Percentiles rank a stretch among this genome's conserved stretches.
These are phyloP conservation scores for Gymnodraco acuticeps DNA, from an alignment of 2,797 vertebrate species.

Conservation along the genomic window DNA sequence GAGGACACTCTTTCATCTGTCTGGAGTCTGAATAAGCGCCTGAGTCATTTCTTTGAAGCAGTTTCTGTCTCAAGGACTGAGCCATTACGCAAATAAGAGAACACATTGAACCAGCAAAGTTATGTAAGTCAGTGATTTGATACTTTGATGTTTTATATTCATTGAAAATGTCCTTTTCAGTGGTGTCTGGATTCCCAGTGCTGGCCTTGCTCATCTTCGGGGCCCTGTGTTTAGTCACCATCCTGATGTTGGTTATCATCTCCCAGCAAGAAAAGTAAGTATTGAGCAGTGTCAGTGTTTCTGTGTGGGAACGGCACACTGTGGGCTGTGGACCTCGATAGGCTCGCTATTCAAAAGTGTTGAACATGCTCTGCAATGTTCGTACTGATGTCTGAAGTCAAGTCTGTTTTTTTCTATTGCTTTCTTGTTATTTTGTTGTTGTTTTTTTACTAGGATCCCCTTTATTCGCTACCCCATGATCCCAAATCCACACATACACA, in stretches of 20 bases:
- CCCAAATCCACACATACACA: too few species aligned
- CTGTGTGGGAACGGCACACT: not conserved
- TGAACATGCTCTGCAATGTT: not conserved
- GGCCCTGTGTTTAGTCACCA: constrained; percentile 83
- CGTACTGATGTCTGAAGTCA: not conserved
- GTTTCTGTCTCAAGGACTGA: not conserved
- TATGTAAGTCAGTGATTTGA: not conserved
- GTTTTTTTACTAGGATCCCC: too few species aligned
- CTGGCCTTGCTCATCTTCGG: constrained; percentile 88
- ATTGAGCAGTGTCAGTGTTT: not conserved
- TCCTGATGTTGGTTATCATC: constrained; percentile 87
- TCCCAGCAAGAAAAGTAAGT: constrained; percentile 93
- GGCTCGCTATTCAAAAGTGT: not conserved
- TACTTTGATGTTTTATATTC: not conserved
- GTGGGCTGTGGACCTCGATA: constrained; percentile 3
- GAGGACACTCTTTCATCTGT: too few species aligned
- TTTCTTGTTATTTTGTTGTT: not conserved
- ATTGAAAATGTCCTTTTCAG: constrained; percentile 56
- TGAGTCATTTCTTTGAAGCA: not conserved
- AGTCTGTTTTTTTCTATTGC: not conserved
- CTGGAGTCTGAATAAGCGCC: too few species aligned
- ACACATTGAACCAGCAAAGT: not conserved
- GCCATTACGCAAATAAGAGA: not conserved
- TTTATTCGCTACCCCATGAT: too few species aligned
- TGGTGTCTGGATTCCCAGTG: constrained; percentile 88